These are phyloP conservation scores for Cantharis lateralis DNA, from an alignment of 2,888 invertebrate species.

Conservation along the genomic window DNA sequence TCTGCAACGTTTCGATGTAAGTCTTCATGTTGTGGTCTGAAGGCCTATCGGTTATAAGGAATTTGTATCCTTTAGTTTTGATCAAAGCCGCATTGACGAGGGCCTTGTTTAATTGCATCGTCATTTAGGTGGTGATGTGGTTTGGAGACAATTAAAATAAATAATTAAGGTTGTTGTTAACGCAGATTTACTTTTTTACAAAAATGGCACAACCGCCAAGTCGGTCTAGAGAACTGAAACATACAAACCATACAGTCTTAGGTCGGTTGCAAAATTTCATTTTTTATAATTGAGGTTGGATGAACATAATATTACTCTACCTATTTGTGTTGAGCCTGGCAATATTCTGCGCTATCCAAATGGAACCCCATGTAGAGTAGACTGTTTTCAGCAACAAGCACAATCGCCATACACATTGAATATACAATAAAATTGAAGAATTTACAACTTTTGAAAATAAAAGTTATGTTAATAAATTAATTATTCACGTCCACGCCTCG, in stretches of 20 bases:
- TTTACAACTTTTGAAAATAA: background rate
- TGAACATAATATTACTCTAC: background rate
- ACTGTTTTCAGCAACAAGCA: slow-evolving; percentile 81
- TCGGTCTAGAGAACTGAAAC: background rate
- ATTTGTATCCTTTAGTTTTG: slow-evolving; percentile 95
- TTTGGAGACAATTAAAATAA: slow-evolving; percentile 39
- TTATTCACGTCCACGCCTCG: background rate
- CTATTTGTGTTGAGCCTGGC: slow-evolving; percentile 99
- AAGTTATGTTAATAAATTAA: background rate
- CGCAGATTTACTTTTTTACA: background rate
- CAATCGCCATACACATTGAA: slow-evolving; percentile 29
- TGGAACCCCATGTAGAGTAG: slow-evolving; percentile 97
- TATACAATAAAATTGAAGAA: background rate
- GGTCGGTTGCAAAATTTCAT: background rate
- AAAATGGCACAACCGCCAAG: background rate
- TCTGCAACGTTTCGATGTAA: slow-evolving; percentile 82
- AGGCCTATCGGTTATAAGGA: slow-evolving; percentile 98
- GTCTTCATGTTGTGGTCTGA: slow-evolving; percentile 88
- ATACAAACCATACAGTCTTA: background rate
- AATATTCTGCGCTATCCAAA: slow-evolving; percentile 97
- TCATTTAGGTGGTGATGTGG: slow-evolving; percentile 87
- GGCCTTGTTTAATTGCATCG: slow-evolving; percentile 84
- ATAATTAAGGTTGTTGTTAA: background rate
- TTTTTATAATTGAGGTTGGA: background rate
- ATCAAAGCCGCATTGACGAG: slow-evolving; percentile 90